These are phyloP conservation scores for Noturus placidus DNA, from an alignment of 2,113 vertebrate species.

Conservation along the genomic window DNA sequence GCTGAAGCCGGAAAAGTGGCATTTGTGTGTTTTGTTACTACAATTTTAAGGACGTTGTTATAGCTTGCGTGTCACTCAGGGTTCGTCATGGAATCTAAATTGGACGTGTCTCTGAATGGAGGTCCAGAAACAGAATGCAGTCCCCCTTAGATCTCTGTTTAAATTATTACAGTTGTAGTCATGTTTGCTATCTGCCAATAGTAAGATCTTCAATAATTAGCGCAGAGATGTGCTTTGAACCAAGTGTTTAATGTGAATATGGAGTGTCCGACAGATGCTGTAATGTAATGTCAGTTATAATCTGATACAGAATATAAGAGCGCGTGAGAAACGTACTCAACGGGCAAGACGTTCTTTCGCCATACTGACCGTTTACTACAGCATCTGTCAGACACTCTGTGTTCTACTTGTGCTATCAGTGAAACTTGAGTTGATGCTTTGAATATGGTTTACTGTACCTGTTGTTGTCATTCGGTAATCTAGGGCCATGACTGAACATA, in stretches of 20 bases:
- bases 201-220: not conserved
- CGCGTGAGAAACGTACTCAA: conserved; percentile 27
- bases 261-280: too few species aligned
- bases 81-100: conserved; percentile 29
- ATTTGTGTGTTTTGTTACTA: conserved; percentile 37
- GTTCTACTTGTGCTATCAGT: not conserved
- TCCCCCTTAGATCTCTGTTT: not conserved
- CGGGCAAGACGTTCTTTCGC: conserved; percentile 23
- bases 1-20: conserved; percentile 37
- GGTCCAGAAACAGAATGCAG: not conserved
- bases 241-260: not conserved
- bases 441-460: conserved; percentile 11
- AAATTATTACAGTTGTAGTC: not conserved
- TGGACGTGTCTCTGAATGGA: not conserved
- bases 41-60: conserved; percentile 34
- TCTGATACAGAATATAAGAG: not conserved
- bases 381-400: not conserved
- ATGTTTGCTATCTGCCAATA: not conserved
- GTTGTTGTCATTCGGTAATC: conserved; percentile 20
- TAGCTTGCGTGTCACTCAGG: conserved; percentile 21
- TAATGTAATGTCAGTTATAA: conserved; percentile 5
- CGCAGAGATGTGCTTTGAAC: not conserved
- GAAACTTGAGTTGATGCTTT: not conserved
- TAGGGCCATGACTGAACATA: conserved; percentile 1
- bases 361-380: not conserved